phyloP scores from a whole-genome alignment of 2,113 vertebrate genomes.

The Chlorodrepanis virens region DNA sequence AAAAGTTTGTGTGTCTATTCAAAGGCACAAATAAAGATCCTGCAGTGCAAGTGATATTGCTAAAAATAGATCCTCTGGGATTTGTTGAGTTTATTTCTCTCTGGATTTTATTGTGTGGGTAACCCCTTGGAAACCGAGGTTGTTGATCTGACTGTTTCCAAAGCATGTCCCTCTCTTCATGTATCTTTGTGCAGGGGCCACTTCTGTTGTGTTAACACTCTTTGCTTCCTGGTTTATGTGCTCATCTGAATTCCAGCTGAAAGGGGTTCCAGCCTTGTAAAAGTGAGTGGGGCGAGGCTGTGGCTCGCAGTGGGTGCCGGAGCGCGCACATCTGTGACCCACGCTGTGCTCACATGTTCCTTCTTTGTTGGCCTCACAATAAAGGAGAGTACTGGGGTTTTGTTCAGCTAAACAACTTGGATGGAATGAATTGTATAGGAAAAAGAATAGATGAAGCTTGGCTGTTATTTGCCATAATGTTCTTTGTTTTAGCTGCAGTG shows the following conservation, averaged over 20 bases:
- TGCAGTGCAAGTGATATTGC: neutral
- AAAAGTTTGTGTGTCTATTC: neutral
- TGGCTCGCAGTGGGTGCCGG: neutral
- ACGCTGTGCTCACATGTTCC: conserved; percentile 36
- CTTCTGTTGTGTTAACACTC: conserved; percentile 22
- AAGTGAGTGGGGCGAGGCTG: neutral
- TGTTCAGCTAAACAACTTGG: conserved; percentile 34
- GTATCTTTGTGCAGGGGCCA: neutral
- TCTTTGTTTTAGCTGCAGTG: conserved; percentile 34
- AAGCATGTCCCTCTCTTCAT: neutral
- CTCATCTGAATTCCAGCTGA: conserved; percentile 29
- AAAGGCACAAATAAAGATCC: neutral
- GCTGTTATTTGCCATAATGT: conserved; percentile 40
- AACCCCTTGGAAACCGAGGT: neutral
- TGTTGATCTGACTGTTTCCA: conserved; percentile 29
- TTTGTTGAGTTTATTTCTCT: neutral
- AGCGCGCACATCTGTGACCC: conserved; percentile 9
- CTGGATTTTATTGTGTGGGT: neutral
- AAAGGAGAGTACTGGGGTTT: conserved; percentile 14
- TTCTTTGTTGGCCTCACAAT: conserved; percentile 54
- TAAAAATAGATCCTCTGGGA: neutral
- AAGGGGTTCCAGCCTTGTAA: neutral
- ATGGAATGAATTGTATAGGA: conserved; percentile 42
- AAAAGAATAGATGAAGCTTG: conserved; percentile 24
- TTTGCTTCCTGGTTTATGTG: conserved; percentile 33